These are phyloP conservation scores for Coenobita brevimanus DNA, from an alignment of 1,140 invertebrate genomes.

Conservation along the genomic window DNA sequence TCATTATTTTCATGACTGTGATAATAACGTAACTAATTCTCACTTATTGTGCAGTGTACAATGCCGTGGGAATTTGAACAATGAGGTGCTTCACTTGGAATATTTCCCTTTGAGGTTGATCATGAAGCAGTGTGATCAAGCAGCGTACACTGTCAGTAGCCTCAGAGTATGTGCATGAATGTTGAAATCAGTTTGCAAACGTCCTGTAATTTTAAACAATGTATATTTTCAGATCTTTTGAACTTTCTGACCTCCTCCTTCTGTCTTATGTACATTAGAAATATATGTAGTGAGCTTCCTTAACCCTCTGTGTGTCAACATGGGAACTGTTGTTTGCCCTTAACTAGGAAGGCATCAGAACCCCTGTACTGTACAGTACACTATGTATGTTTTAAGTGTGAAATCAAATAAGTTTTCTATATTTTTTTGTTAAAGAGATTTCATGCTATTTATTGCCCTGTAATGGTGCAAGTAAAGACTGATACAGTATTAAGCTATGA, in stretches of 20 bases:
- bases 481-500: too few species aligned
- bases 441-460: too few species aligned
- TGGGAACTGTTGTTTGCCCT: constrained; percentile 3
- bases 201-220: constrained; percentile 33
- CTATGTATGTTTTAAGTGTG: too few species aligned
- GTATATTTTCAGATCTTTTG: constrained; percentile 21
- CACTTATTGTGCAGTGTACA: too few species aligned
- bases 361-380: not conserved
- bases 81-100: too few species aligned
- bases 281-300: constrained; percentile 11
- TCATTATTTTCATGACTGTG: too few species aligned
- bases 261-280: constrained; percentile 41
- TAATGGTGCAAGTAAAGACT: too few species aligned
- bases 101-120: too few species aligned
- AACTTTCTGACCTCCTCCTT: constrained; percentile 32
- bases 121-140: constrained; percentile 49
- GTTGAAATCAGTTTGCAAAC: constrained; percentile 25
- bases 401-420: not conserved
- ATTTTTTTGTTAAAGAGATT: not conserved
- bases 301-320: constrained; percentile 46
- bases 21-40: too few species aligned
- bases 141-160: constrained; percentile 44
- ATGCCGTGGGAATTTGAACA: too few species aligned
- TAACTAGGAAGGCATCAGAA: constrained; percentile 60
- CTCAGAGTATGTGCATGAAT: constrained; percentile 59